Base-by-base conservation (phyloP, 2,113 vertebrate species). In the Pachypanchax playfairii region DNA sequence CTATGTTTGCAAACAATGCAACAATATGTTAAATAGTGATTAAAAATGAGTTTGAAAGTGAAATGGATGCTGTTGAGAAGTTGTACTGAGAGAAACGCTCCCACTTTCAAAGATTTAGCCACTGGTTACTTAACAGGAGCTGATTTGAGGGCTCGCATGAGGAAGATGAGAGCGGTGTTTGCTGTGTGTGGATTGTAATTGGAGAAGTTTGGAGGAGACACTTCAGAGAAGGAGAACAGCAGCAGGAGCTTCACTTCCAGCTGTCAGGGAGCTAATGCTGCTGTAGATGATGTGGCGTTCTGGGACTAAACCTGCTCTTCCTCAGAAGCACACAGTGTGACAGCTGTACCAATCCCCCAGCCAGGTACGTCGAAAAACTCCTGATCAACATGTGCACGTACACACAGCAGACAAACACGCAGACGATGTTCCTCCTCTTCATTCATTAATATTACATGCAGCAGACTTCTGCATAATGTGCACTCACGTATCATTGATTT, bases 391-490 rank as follows among this genome's bases (percentile, higher is more conserved):
- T 28, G 38, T 4, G 15, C 39, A 29, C 72, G 26, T 10, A 62
- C 63, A 74, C 72, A 49, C 72, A 35, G 8, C 77, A 70, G 47
- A 61, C 65, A 77, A 75, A 86, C 80, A 75, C 56, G 21, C 39
- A 4, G 54, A 55, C 72, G 35, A 10, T 36, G 39, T 65, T 64
- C 63, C 76, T 31, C 58, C 46, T 56, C 70, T 48, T 64, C 49
- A 66, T n/a, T 59, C 69, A 86, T 90, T 83, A 91, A 90, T 89
- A 88, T 85, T 90, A 84, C 87, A 88, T 83, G 80, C 51, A 43
- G 76, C 84, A 84, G 65, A 76, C 77, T 77, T 62, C 72, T 76
- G 79, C 76, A 81, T 81, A 87, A 80, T 69, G 68, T 63, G 70
- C 80, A 82, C 80, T 86, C 70, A 77, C 84, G 82, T 85, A 82